Evolutionary conservation across 2,888 invertebrate genomes (phyloP), one percentile per base, ranked within the genome.

Genomic region (Pteria penguin): DNA sequence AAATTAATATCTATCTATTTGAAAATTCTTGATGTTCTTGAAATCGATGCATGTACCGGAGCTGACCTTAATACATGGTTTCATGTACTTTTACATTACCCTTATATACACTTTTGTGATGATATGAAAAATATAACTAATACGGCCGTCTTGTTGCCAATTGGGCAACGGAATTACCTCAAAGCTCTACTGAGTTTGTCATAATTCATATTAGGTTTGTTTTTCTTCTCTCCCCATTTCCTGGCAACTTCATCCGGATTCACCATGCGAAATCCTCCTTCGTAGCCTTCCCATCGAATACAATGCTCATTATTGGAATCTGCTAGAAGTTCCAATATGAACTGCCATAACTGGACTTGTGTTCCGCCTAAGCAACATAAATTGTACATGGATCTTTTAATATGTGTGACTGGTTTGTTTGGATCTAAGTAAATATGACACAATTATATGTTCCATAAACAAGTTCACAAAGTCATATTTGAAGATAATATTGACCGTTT

Each of bases 281-380:
- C 80, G 0, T 82, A 76, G 2, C 88, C 90, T 67, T 89, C 88
- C 90, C 90, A 90, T 24, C 82, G 82, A 57, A 89, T 89, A 75
- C 88, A 89, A 27, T 70, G 69, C 5, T 77, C 76, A 60, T 88
- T 87, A 58, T 70, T 73, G 89, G 96, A 95, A 93, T 97, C 96
- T 84, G 96, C 95, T 91, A 98, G 95, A 91, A 98, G 96, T 93
- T 98, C 98, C 90, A 98, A 94, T 86, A 98, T 94, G 94, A 98
- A 98, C 94, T 98, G 98, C 98, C 98, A 98, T 93, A 98, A 94
- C 94, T 98, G 98, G 93, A 98, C 98, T 94, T 98, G 98, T 36
- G 99, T 98, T 62, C 86, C 84, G 24, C 86, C 89, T 88, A 80
- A 22, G 80, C 32, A 26, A 18, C 36, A 24, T 67, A 52, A 57